These are phyloP conservation scores for Listrodromus nycthemerus DNA, from an alignment of 2,888 invertebrate species.

Conservation along the genomic window DNA sequence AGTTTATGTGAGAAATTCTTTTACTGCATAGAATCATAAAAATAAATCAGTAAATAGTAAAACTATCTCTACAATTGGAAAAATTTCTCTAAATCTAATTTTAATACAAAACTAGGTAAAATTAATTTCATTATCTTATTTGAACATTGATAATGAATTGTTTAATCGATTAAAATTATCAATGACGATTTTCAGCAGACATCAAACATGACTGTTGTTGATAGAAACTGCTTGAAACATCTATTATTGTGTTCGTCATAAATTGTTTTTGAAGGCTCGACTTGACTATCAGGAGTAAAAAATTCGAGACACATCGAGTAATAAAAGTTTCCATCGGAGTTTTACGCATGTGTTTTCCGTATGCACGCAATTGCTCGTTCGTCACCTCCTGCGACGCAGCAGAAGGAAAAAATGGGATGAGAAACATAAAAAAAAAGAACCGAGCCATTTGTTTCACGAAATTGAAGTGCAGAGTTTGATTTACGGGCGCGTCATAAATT, in stretches of 20 bases:
- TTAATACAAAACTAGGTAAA: too few relatives aligned
- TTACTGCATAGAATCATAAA: too few relatives aligned
- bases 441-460: slow-evolving; percentile 23
- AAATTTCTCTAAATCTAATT: too few relatives aligned
- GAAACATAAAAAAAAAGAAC: not conserved
- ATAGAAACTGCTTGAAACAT: not conserved
- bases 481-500: slow-evolving; percentile 47
- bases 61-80: too few relatives aligned
- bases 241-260: not conserved
- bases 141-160: too few relatives aligned
- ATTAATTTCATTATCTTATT: not conserved
- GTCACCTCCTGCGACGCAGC: slow-evolving; percentile 4
- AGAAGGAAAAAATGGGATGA: not conserved
- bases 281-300: not conserved
- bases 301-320: not conserved
- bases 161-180: not conserved
- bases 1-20: too few relatives aligned
- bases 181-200: not conserved
- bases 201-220: not conserved
- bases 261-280: not conserved
- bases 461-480: slow-evolving; percentile 30
- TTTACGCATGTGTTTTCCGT: not conserved
- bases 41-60: too few relatives aligned
- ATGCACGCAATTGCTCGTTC: slow-evolving; percentile 26
- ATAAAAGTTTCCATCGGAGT: not conserved